Evolutionary conservation across 35 echinoderm and acorn worm genomes (phyloP).

Genomic region (Strongylocentrotus purpuratus): DNA sequence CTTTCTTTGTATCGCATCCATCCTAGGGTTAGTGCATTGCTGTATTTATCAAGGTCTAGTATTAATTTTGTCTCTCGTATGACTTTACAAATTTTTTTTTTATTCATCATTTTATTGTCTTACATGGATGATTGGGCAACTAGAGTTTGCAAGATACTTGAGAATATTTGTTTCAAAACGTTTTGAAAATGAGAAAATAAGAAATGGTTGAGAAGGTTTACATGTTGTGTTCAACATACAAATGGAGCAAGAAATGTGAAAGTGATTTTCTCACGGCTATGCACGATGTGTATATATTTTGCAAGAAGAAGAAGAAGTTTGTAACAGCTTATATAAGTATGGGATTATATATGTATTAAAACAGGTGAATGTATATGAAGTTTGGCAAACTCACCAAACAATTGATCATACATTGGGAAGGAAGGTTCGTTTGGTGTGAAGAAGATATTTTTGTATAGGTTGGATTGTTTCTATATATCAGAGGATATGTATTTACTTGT

Average conservation of each 20-base stretch:
- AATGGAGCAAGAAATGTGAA: too few species aligned
- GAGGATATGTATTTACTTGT: not conserved
- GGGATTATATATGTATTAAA: not conserved
- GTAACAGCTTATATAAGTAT: not conserved
- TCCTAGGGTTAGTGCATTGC: not conserved
- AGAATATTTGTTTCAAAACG: not conserved
- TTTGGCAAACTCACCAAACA: not conserved
- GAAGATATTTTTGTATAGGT: constrained; percentile 4
- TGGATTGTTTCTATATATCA: not conserved
- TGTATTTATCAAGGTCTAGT: not conserved
- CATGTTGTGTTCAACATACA: too few species aligned
- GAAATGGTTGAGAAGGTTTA: too few species aligned
- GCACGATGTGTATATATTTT: too few species aligned
- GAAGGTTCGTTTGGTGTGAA: not conserved
- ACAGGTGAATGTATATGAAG: not conserved
- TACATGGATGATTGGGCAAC: not conserved
- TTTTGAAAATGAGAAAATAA: too few species aligned
- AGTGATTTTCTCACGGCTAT: too few species aligned
- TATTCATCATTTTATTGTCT: not conserved
- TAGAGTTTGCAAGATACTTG: not conserved
- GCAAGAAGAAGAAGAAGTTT: too few species aligned
- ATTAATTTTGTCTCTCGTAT: not conserved
- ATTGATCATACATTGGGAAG: not conserved
- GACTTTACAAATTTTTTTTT: not conserved
- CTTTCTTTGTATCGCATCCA: not conserved